These are phyloP conservation scores for Sterna hirundo DNA, from an alignment of 2,113 vertebrate species.

Conservation along the genomic window DNA sequence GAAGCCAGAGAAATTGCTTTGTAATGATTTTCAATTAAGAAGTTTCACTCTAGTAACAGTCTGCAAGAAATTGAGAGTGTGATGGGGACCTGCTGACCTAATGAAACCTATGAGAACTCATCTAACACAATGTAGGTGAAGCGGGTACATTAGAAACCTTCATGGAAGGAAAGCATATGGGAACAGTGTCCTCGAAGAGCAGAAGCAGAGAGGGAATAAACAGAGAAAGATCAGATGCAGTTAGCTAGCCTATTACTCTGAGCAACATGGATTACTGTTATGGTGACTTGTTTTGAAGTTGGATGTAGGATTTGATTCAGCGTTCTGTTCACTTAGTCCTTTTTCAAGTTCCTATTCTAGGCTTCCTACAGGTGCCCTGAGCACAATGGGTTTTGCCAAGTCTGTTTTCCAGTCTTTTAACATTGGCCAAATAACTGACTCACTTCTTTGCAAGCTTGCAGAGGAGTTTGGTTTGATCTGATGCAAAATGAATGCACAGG, in stretches of 20 bases:
- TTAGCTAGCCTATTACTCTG: not conserved
- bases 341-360: not conserved
- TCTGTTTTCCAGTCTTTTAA: slow-evolving; percentile 33
- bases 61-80: not conserved
- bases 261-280: not conserved
- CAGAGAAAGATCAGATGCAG: not conserved
- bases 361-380: slow-evolving; percentile 1
- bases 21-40: not conserved
- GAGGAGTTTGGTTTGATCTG: not conserved
- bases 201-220: not conserved
- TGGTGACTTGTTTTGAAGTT: not conserved
- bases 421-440: not conserved
- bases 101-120: not conserved
- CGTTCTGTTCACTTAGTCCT: not conserved
- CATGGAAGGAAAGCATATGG: not conserved
- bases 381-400: not conserved
- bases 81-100: not conserved
- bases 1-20: not conserved
- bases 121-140: not conserved
- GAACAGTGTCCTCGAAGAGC: not conserved
- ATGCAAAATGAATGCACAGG: not conserved
- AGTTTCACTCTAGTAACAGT: not conserved
- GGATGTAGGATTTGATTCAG: not conserved
- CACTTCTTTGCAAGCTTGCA: not conserved
- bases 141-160: not conserved